Conservation (phyloP, 1,140 invertebrate species). For the Diorhabda sublineata region DNA sequence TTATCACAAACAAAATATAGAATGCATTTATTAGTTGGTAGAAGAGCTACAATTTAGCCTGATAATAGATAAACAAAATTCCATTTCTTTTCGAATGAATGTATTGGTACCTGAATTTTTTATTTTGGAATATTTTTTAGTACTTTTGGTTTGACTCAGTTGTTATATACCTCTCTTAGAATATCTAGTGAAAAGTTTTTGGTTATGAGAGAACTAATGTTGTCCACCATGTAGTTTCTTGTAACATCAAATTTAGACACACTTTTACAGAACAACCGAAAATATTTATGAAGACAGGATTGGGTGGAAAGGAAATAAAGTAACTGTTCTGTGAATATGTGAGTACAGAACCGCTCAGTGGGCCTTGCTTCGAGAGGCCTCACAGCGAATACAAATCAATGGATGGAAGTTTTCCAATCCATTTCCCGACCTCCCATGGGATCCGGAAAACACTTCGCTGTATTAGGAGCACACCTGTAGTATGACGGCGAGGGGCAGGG, state of each 20-base stretch:
- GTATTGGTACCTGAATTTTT: too few species aligned
- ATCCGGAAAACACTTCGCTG: constrained; percentile 35
- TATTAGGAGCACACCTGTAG: constrained; percentile 37
- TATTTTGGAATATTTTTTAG: too few species aligned
- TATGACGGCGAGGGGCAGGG: constrained; percentile 6
- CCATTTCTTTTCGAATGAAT: too few species aligned
- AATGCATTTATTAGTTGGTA: too few species aligned
- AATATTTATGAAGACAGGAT: constrained; percentile 13
- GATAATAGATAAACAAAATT: too few species aligned
- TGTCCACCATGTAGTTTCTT: neutral
- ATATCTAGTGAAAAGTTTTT: too few species aligned
- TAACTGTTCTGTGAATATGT: constrained; percentile 36
- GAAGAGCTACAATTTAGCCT: too few species aligned
- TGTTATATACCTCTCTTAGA: too few species aligned
- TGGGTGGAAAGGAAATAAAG: constrained; percentile 18
- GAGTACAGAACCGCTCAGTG: constrained; percentile 28
- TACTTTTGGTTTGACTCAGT: too few species aligned
- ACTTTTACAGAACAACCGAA: neutral
- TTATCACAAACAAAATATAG: too few species aligned
- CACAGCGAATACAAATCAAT: constrained; percentile 45
- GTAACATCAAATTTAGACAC: neutral
- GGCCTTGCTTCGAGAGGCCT: constrained; percentile 21
- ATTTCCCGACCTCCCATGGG: constrained; percentile 36
- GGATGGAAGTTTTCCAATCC: constrained; percentile 46
- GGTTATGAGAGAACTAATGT: too few species aligned